Conservation (phyloP, 2,797 vertebrate genomes). For the Steatocranus sp. region DNA sequence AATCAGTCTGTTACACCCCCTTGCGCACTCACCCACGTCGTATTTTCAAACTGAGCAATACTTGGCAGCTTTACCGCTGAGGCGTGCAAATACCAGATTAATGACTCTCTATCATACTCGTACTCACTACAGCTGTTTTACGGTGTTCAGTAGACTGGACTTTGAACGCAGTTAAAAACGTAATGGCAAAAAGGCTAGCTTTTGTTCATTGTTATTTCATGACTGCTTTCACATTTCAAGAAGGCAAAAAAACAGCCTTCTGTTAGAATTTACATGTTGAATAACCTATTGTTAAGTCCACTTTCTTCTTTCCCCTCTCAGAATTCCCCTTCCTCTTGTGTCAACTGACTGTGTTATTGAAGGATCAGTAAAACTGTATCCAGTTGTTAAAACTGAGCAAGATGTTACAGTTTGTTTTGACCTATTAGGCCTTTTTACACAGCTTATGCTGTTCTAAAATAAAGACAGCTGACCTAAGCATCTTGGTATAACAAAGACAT, state of each 20-base stretch:
- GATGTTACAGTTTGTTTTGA: not conserved
- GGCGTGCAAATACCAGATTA: not conserved
- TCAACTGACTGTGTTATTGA: not conserved
- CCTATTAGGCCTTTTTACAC: not conserved
- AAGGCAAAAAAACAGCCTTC: not conserved
- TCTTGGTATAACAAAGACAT: not conserved
- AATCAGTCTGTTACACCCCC: not conserved
- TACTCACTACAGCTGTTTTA: not conserved
- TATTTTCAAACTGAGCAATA: not conserved
- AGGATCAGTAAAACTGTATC: not conserved
- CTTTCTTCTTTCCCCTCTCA: not conserved
- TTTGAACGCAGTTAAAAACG: not conserved
- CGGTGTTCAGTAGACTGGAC: not conserved
- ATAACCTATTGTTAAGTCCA: not conserved
- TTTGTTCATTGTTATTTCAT: not conserved
- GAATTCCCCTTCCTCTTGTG: constrained; percentile 36
- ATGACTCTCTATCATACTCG: not conserved
- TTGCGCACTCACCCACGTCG: not conserved
- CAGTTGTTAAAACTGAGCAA: not conserved
- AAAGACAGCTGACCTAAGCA: not conserved
- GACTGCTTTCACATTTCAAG: not conserved
- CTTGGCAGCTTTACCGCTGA: not conserved
- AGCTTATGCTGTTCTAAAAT: not conserved
- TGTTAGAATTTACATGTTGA: not conserved
- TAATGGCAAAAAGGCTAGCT: not conserved